Evolutionary conservation across 2,113 vertebrate genomes (phyloP), one percentile per base, ranked within the genome.

Genomic region (Paracanthobrama guichenoti): DNA sequence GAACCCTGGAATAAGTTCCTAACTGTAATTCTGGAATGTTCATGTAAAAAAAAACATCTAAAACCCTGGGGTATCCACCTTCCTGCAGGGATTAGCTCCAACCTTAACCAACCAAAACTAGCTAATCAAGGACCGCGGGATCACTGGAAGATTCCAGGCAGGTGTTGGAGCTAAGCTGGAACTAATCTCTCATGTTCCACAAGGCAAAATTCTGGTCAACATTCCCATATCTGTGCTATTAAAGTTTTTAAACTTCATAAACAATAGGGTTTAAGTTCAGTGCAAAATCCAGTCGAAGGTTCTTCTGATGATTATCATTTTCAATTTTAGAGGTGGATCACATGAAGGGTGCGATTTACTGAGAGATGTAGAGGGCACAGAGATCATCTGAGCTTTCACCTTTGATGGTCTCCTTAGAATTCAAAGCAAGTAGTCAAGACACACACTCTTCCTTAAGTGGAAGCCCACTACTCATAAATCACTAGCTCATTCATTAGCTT

Each of bases 401-500:
- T 87, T 87, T 87, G 39, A 42, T 81, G 71, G 50, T 84, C 77
- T 82, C 42, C 35, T 84, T 31, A 44, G 28, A 81, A 77, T 35
- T 75, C 57, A 53, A 66, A 39, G 75, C 84, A 84, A 2, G 31
- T 83, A 85, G 80, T 82, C 66, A 26, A 72, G 80, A 72, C 80
- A 82, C 67, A 73, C 79, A 55, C 57, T 46, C 76, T 9, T 55
- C 50, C 46, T 74, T 55, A 62, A 74, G 57, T 74, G 82, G 79
- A 81, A 35, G 24, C 83, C 69, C 75, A 62, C 69, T 83, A 31
- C 67, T 81, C 86, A 94, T 95, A 91, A 95, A 95, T 95, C 94
- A 95, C 90, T 28, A 28, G 59, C 88, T 92, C 92, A 90, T 93
- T 94, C 91, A 94, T 94, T 92, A 92, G 90, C 83, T 89, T 60